Percentiles rank a stretch among this genome's conserved stretches.
Conservation (phyloP, 2,797 vertebrate species). For the Staurois parvus region DNA sequence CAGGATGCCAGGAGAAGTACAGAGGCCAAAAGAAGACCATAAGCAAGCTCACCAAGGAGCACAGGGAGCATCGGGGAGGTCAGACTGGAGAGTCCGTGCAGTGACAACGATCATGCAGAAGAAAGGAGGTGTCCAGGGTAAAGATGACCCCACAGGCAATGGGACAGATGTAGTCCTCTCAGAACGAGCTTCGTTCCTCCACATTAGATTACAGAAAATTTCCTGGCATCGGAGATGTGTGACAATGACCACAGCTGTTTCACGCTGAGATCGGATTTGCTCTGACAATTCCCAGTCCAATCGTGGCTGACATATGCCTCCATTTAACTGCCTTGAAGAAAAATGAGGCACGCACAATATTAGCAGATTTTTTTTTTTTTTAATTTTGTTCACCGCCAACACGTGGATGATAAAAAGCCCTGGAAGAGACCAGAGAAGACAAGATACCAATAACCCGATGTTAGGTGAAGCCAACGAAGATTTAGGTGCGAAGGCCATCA, state of each 20-base stretch:
- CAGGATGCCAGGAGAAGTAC: no score
- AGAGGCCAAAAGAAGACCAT: no score
- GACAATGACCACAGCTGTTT: constrained; percentile 55
- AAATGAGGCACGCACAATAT: constrained; percentile 11
- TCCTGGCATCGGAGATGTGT: constrained; percentile 23
- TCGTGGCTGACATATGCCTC: constrained; percentile 47
- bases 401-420: background rate
- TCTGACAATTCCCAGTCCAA: constrained; percentile 51
- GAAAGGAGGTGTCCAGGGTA: background rate
- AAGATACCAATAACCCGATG: background rate
- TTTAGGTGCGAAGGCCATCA: no score
- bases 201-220: constrained; percentile 24
- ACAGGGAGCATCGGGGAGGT: background rate
- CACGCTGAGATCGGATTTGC: constrained; percentile 35
- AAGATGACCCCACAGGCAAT: constrained; percentile 1
- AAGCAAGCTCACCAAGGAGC: background rate
- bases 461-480: background rate
- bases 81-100: background rate
- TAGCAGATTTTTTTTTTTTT: constrained; percentile 14
- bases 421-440: background rate
- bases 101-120: no score
- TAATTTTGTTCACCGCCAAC: background rate
- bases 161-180: constrained; percentile 8
- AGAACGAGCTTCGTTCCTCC: background rate
- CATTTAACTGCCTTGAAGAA: constrained; percentile 42